These are phyloP conservation scores for Sipha flava DNA, from an alignment of 1,140 invertebrate species.

Conservation along the genomic window DNA sequence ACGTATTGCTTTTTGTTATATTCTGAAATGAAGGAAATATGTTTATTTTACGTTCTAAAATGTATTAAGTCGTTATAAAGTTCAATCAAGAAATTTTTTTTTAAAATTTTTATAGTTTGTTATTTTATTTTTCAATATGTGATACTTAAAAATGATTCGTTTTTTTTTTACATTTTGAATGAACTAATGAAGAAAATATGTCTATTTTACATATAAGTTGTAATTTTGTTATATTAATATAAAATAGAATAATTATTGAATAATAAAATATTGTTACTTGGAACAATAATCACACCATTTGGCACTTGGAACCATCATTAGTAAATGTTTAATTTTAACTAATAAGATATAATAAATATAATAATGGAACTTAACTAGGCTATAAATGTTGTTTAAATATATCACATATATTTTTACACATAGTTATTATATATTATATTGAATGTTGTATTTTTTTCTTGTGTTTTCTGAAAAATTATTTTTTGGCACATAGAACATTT, in stretches of 20 bases:
- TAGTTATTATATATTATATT: background rate
- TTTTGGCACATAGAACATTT: background rate
- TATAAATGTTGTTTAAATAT: background rate
- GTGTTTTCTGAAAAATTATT: background rate
- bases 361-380: background rate
- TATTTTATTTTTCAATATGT: no score
- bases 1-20: no score
- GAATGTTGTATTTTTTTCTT: background rate
- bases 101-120: no score
- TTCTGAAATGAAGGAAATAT: background rate
- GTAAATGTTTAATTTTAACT: background rate
- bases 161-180: no score
- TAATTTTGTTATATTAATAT: background rate
- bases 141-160: no score
- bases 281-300: background rate
- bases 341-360: background rate
- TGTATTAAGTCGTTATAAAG: no score
- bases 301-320: background rate
- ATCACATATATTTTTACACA: background rate
- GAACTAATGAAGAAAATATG: no score
- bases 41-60: background rate
- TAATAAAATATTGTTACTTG: slow-evolving; percentile 1
- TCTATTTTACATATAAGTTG: no score
- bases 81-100: no score
- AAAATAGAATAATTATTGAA: background rate